Evolutionary conservation across 2,113 vertebrate genomes (phyloP), one percentile per base, ranked within the genome.

Genomic region (Zeus faber): DNA sequence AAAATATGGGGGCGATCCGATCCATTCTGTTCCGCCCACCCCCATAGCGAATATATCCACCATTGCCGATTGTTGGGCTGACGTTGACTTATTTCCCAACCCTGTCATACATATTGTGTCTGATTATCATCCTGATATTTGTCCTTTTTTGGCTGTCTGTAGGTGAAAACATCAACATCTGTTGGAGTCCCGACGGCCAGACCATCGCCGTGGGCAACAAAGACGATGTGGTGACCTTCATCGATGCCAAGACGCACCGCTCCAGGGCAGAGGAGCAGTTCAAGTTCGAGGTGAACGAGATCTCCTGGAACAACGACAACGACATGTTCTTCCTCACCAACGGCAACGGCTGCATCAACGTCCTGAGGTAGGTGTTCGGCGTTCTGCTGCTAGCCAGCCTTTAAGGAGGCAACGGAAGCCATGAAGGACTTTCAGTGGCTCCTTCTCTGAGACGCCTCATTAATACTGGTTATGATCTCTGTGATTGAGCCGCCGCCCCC

Each of bases 131-230:
- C n/a, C n/a, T n/a, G n/a, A n/a, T 27, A 3, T 21, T 39, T 47
- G 43, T 74, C 48, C 58, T 37, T 6, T 22, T 53, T 24, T 0
- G 6, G 9, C 23, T 40, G 37, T 37, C 50, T 76, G 55, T 14
- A 98, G 97, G 95, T 17, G 97, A 99, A 83, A 99, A 99, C 77
- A 99, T 99, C 65, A 99, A 99, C 68, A 99, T 99, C 69, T 99
- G 97, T 64, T 99, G 97, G 97, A 99, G 97, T 67, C 97, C 97
- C 0, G 96, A 99, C 0, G 96, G 96, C 11, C 96, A 99, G 85
- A 99, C 97, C 41, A 96, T 99, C 4, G 97, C 97, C 0, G 97
- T 99, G 1, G 96, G 96, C 8, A 99, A 99, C 86, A 99, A 99
- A 62, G 97, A 99, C n/a, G 97, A 99, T 0, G 94, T 98, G n/a